These are phyloP conservation scores for Hormiphora californensis DNA, from an alignment of 37 sponge, comb jelly and placozoan species.

Conservation along the genomic window DNA sequence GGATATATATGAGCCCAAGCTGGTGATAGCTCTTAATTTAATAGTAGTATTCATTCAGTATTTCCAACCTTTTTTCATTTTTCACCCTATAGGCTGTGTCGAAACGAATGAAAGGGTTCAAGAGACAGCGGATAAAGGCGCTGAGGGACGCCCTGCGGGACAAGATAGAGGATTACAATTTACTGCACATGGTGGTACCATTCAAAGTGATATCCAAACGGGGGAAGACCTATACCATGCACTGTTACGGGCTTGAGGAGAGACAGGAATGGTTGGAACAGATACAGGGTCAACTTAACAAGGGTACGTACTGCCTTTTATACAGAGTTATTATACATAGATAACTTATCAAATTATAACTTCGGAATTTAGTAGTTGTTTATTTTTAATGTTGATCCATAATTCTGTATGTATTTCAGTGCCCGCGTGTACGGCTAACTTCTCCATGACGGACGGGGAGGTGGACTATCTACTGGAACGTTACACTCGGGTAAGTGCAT, in stretches of 20 bases:
- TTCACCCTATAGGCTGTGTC: not conserved
- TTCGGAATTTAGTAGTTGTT: not conserved
- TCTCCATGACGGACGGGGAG: not conserved
- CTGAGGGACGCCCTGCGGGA: slow-evolving; percentile 31
- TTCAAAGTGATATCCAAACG: slow-evolving; percentile 41
- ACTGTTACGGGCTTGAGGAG: slow-evolving; percentile 13
- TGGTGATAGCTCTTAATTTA: not conserved
- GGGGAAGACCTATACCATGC: slow-evolving; percentile 50
- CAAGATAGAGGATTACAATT: slow-evolving; percentile 50
- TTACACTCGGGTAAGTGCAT: slow-evolving; percentile 7
- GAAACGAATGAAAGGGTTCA: slow-evolving; percentile 38
- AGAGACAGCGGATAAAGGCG: not conserved
- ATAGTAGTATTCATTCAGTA: not conserved
- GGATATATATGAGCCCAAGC: too few species aligned
- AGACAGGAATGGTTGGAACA: slow-evolving; percentile 34
- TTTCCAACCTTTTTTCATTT: not conserved
- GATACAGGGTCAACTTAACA: slow-evolving; percentile 47
- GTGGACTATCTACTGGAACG: slow-evolving; percentile 29
- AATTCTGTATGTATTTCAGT: slow-evolving; percentile 1
- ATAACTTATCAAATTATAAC: not conserved
- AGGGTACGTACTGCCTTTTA: not conserved
- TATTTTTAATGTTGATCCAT: not conserved
- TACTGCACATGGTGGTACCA: slow-evolving; percentile 29
- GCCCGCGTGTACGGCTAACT: slow-evolving; percentile 25
- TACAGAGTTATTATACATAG: too few species aligned